Base-by-base conservation (phyloP, 2,797 vertebrate genomes). In the Leptoclinus maculatus region DNA sequence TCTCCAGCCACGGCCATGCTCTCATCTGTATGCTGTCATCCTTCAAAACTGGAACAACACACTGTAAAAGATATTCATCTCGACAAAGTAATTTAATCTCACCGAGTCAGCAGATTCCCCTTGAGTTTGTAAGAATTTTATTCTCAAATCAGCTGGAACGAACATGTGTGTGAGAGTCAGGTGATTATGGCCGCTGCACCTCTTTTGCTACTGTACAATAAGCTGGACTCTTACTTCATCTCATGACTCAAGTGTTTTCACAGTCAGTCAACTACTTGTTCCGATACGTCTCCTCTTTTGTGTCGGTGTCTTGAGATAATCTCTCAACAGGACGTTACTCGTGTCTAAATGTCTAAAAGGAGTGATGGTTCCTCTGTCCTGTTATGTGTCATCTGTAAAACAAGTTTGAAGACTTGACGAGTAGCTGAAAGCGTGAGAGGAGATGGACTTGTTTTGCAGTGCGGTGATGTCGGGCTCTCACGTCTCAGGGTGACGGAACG, bases 11-110 rank as follows among this genome's bases (percentile, higher is more conserved):
- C 83, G n/a, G 83, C 83, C 69, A 49, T 76, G 89, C 80, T 74
- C 71, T 82, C 87, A 79, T 84, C 82, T 62, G 29, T 12, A 76
- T 87, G 87, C 85, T 81, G 86, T 93, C 92, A 89, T 87, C 80
- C 82, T 83, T 43, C 21, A 60, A 80, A 83, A 90, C 84, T 88
- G 83, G 74, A 86, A 74, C 80, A 73, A 76, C 75, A 72, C 77
- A 74, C 80, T 80, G 86, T 82, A 76, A 80, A 69, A 71, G 74
- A 71, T 36, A 1, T 53, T 76, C 79, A 80, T 75, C 80, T 79
- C 59, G 19, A 39, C 49, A 36, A 25, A 32, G 62, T 56, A 38
- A 82, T 78, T 57, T 11, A 5, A 72, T 70, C 45, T 76, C 66
- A 57, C 59, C n/a, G 34, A 76, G 58, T 60, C 5, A 11, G 58